Evolutionary conservation across 2,113 vertebrate genomes (phyloP).

Genomic region (Callionymus lyra): DNA sequence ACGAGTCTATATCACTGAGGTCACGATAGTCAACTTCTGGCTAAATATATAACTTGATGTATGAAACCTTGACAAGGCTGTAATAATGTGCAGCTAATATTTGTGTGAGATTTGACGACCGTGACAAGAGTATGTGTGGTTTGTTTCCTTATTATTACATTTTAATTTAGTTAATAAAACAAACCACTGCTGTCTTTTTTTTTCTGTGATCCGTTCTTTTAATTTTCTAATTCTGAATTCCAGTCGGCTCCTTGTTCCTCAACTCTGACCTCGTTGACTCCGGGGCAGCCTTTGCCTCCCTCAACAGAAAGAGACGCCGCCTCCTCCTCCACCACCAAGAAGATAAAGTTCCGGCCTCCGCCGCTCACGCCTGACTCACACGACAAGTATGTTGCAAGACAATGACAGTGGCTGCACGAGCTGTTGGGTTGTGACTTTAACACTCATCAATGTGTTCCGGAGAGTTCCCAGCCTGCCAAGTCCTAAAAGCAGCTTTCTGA

Average conservation of each 20-base stretch:
- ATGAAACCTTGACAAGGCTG: no score
- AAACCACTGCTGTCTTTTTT: no score
- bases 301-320: slow-evolving; percentile 51
- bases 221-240: background rate
- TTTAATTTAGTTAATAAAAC: no score
- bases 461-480: background rate
- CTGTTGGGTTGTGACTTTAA: background rate
- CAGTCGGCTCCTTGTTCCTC: slow-evolving; percentile 49
- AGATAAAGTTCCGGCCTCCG: slow-evolving; percentile 81
- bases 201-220: no score
- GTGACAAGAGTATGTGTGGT: no score
- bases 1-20: no score
- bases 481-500: slow-evolving; percentile 7
- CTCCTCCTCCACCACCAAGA: slow-evolving; percentile 59
- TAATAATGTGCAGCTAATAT: no score
- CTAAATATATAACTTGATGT: no score
- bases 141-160: no score
- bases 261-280: slow-evolving; percentile 36
- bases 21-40: no score
- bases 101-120: no score
- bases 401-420: background rate
- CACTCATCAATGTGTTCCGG: background rate
- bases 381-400: slow-evolving; percentile 73
- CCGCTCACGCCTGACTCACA: slow-evolving; percentile 78
- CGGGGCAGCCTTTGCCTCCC: slow-evolving; percentile 53